Base-by-base conservation (phyloP, 2,888 invertebrate species). In the Horisme vitalbata region DNA sequence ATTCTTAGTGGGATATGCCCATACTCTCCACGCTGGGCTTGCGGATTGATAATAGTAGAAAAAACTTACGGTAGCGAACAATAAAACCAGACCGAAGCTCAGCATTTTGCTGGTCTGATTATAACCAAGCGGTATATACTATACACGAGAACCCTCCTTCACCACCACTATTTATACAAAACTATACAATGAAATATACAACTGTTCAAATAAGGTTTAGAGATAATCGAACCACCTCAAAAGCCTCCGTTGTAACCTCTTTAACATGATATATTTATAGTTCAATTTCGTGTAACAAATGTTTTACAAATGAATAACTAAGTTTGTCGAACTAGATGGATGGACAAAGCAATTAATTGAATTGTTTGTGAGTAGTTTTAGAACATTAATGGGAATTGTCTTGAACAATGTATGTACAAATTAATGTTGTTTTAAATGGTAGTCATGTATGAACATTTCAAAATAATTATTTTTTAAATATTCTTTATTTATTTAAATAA, bases 121-220 rank as follows among this genome's bases (percentile, higher is more conserved):
- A 8, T 37, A 76, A 82, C 83, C 83, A 75, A 75, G 55, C 75
- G 87, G 87, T 87, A 86, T 83, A 82, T 74, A 83, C 70, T 85
- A 86, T 86, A 87, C 86, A 83, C 78, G 58, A 65, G 52, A 48
- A 36, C 53, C 8, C 32, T 38, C 14, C 31, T 45, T 48, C 28
- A 7, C 23, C 21, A 59, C 69, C 54, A 52, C 63, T 83, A 83
- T 87, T 68, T 87, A 88, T 87, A 87, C 75, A 71, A 62, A 61
- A 52, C 49, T 8, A 46, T 34, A 70, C 71, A 70, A 78, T 68
- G 52, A 59, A 51, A 52, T 52, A 23, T 24, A 39, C 86, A 85
- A 48, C 72, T 87, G 83, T 60, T 7, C 55, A 77, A 79, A 84
- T 46, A 71, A 26, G 55, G 52, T 58, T 61, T 50, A 45, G 55